Evolutionary conservation across 2,888 invertebrate species (phyloP), one percentile per base, ranked within the genome.

Genomic region (Protophormia terraenovae): DNA sequence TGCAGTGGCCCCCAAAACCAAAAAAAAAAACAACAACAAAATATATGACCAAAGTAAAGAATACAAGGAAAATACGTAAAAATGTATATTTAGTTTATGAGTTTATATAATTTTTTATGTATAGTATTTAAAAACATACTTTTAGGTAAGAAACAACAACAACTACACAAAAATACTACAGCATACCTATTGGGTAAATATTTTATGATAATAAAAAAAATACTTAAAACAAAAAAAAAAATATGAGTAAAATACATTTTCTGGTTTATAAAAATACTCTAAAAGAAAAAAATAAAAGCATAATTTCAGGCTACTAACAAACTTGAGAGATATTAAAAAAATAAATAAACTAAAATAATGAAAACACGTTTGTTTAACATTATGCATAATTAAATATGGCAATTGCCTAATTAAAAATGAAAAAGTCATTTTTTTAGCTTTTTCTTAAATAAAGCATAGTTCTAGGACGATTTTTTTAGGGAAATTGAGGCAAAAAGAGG

Each of bases 1-100:
- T 82, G 82, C 82, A 78, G 66, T 75, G 60, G 47, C 75, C 77
- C 69, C 32, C 69, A 38, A 22, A 66, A 67, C n/a, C 14, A 38
- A 38, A 38, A 12, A 38, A n/a, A n/a, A 12, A 7, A 6, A 38
- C 12, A 12, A 38, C 38, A 8, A 38, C 1, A 12, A 41, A 77
- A 66, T 76, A 55, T 41, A 76, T 41, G 32, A 6, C 32, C 19
- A 69, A 5, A 47, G 16, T 45, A 32, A 10, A 58, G 35, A 50
- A 10, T 32, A 22, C 16, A 19, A 69, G 10, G 8, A 16, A 14
- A 53, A 55, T 19, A 47, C 5, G 5, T 5, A 14, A 41, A 72
- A 45, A 22, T 0, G n/a, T 41, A 27, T 35, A 35, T 19, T 35
- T 32, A 19, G 60, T 60, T 60, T 8, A 16, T 32, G 29, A 29